Base-by-base conservation (phyloP, 2,113 vertebrate genomes). In the Thunnus maccoyii region DNA sequence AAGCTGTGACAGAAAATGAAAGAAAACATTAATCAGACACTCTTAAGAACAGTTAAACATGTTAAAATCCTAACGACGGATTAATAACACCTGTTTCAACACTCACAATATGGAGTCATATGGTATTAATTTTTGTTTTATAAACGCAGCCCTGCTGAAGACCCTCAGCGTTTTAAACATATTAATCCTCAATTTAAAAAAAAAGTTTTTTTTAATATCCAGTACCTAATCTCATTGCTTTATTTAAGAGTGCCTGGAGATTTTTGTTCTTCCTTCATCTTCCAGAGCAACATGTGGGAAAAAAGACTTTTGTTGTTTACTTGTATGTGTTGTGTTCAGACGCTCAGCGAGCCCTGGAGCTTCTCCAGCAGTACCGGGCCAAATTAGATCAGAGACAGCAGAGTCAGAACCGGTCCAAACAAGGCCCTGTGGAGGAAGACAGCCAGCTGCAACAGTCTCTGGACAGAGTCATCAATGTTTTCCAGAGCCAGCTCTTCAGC, bases 401-500 rank as follows among this genome's bases (percentile, higher is more conserved):
- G 77, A 86, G 73, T 60, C 89, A 81, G 84, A 70, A 9, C 17
- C 68, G 0, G 52, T 61, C 55, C 71, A 83, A 84, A 67, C 72
- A 81, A 51, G 89, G 66, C 22, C 22, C 25, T 1, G 72, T 52
- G 60, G 93, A 91, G 60, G 90, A 93, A 8, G 93, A 93, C 65
- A 71, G 32, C 3, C 92, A 93, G 85, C 89, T 94, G 56, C 77
- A 88, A 41, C 85, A 90, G 73, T 92, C 90, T 55, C 83, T 94
- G 71, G 92, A 92, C 88, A 57, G 91, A 78, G 93, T 94, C 82
- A 94, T 94, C 84, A 82, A 63, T 1, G 89, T 94, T 46, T 94
- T 94, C 65, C 93, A 94, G 17, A 94, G 93, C 73, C 90, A 94
- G 63, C 93, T 94, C 65, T 94, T 94, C 8, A 91, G 62, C 3